A percentile compares a stretch with the other conserved stretches of the same genome.
These are phyloP conservation scores for Smutsia gigantea DNA, from an alignment of 2,797 vertebrate genomes.

Conservation along the genomic window DNA sequence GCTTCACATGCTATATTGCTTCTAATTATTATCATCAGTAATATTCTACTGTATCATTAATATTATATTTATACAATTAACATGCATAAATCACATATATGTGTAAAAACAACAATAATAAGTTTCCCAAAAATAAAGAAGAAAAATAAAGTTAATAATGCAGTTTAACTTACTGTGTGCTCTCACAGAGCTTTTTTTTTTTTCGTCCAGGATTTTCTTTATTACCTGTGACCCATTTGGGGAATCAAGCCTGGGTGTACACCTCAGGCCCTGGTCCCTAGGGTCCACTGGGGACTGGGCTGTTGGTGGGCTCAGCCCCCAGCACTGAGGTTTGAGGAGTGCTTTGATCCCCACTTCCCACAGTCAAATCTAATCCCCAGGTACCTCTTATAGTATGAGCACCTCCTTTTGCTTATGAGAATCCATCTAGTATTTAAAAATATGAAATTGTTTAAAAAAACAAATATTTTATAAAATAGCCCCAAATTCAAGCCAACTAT, in stretches of 20 bases:
- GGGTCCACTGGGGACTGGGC: neutral
- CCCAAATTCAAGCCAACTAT: neutral
- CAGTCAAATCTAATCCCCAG: neutral
- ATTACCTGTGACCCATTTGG: neutral
- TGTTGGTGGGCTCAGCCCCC: neutral
- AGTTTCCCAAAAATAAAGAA: neutral
- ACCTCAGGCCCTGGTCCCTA: neutral
- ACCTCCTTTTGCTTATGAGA: neutral
- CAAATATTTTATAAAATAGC: neutral
- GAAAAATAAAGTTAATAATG: neutral
- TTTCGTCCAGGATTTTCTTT: slow-evolving; percentile 30
- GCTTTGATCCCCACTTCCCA: neutral
- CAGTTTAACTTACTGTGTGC: neutral
- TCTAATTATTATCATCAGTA: neutral
- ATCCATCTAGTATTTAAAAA: neutral
- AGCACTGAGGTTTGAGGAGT: rapidly evolving
- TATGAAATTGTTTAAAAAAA: neutral
- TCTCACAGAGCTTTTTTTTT: neutral
- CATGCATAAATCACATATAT: neutral
- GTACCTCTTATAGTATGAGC: neutral
- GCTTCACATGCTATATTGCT: neutral
- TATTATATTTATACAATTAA: neutral
- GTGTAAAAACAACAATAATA: neutral
- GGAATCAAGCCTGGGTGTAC: no score
- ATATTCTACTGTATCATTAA: neutral